A percentile compares a stretch with the other conserved stretches of the same genome.
phyloP scores from a whole-genome alignment of 2,113 vertebrate genomes.

The Balaeniceps rex region DNA sequence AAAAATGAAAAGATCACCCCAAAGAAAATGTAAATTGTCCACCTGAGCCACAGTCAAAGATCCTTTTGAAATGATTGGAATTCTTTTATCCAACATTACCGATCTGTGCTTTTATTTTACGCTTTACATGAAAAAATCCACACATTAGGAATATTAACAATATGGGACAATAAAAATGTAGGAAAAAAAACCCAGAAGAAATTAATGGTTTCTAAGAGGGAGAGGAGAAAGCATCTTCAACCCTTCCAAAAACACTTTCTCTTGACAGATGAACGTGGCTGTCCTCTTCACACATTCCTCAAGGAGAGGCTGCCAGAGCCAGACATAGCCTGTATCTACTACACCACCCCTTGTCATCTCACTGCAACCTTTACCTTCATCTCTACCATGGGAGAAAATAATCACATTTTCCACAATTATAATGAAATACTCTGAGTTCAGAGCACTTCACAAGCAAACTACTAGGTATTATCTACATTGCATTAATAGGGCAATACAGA shows the following conservation, averaged over 20 bases:
- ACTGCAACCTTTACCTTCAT: neutral
- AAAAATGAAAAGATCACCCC: neutral
- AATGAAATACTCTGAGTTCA: neutral
- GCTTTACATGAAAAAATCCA: neutral
- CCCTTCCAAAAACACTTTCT: neutral
- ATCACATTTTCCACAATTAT: neutral
- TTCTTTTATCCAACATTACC: neutral
- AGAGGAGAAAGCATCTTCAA: neutral
- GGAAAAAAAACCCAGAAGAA: fast-evolving
- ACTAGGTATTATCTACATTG: neutral
- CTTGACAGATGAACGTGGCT: neutral
- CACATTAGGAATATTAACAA: neutral
- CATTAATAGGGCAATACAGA: neutral
- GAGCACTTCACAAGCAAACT: neutral
- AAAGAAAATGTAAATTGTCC: neutral
- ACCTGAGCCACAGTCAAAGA: neutral
- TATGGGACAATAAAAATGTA: neutral
- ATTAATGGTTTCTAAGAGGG: neutral
- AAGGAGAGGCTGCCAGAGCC: neutral
- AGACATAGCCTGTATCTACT: neutral
- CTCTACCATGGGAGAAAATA: neutral
- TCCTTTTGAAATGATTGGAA: neutral
- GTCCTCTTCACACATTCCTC: neutral
- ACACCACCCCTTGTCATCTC: neutral
- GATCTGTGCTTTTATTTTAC: neutral